phyloP scores from a whole-genome alignment of 2,888 invertebrate species.

The Spisula solida region DNA sequence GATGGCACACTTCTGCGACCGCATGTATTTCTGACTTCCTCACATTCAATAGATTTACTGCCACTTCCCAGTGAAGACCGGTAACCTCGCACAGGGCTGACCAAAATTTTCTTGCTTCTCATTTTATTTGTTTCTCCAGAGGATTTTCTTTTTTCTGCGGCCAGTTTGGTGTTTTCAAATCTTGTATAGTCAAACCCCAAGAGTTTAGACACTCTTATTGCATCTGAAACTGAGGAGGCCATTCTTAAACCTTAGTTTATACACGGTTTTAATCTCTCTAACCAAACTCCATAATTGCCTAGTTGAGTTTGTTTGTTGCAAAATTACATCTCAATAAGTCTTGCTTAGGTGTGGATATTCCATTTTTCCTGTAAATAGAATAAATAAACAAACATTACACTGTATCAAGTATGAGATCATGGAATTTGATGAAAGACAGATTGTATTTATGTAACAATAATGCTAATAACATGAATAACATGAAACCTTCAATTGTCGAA shows the following conservation, averaged over 20 bases:
- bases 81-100: slow-evolving; percentile 48
- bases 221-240: slow-evolving; percentile 54
- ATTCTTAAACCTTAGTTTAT: slow-evolving; percentile 26
- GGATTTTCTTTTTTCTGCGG: slow-evolving; percentile 44
- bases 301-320: neutral
- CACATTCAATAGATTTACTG: neutral
- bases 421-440: too few species aligned
- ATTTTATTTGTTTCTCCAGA: slow-evolving; percentile 33
- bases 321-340: neutral
- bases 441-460: too few species aligned
- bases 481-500: too few species aligned
- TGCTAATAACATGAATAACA: too few species aligned
- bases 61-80: slow-evolving; percentile 15
- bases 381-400: neutral
- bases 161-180: slow-evolving; percentile 59
- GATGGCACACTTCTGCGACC: slow-evolving; percentile 39
- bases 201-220: slow-evolving; percentile 40
- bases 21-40: slow-evolving; percentile 15
- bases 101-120: slow-evolving; percentile 52
- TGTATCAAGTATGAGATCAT: too few species aligned
- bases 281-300: slow-evolving; percentile 33
- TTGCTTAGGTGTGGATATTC: neutral
- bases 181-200: slow-evolving; percentile 56
- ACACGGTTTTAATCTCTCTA: neutral
- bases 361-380: slow-evolving; percentile 2